phyloP scores from a whole-genome alignment of 2,888 invertebrate species.

The Teinopalpus imperialis region DNA sequence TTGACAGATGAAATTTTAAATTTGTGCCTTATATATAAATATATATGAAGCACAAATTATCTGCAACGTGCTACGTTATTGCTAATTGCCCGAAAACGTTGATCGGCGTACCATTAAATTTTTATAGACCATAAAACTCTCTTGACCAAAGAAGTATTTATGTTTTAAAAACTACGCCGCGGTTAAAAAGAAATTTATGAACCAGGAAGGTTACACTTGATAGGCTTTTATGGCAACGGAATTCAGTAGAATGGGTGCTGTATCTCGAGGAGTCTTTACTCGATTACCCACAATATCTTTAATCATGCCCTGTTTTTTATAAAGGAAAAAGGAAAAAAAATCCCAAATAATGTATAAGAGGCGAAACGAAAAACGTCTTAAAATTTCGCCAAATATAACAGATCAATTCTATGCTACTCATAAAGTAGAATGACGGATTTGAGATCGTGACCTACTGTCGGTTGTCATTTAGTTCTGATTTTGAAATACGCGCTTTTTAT shows the following conservation, averaged over 20 bases:
- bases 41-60: too few relatives aligned
- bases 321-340: slow-evolving; percentile 11
- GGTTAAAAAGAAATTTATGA: slow-evolving; percentile 8
- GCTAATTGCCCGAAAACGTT: too few relatives aligned
- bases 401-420: slow-evolving; percentile 63
- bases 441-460: slow-evolving; percentile 39
- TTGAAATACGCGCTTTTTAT: not conserved
- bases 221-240: slow-evolving; percentile 21
- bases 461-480: slow-evolving; percentile 5
- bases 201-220: slow-evolving; percentile 18
- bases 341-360: slow-evolving; percentile 1
- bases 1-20: too few relatives aligned
- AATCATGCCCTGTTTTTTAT: slow-evolving; percentile 25
- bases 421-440: slow-evolving; percentile 64
- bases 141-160: too few relatives aligned
- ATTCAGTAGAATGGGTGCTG: not conserved
- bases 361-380: slow-evolving; percentile 54
- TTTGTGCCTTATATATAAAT: too few relatives aligned
- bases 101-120: too few relatives aligned
- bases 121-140: too few relatives aligned
- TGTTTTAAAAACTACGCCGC: slow-evolving; percentile 6
- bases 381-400: slow-evolving; percentile 68
- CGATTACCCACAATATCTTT: slow-evolving; percentile 28
- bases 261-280: slow-evolving; percentile 19
- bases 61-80: too few relatives aligned